Evolutionary conservation across 2,797 vertebrate species (phyloP).

Genomic region (Rhinella marina): DNA sequence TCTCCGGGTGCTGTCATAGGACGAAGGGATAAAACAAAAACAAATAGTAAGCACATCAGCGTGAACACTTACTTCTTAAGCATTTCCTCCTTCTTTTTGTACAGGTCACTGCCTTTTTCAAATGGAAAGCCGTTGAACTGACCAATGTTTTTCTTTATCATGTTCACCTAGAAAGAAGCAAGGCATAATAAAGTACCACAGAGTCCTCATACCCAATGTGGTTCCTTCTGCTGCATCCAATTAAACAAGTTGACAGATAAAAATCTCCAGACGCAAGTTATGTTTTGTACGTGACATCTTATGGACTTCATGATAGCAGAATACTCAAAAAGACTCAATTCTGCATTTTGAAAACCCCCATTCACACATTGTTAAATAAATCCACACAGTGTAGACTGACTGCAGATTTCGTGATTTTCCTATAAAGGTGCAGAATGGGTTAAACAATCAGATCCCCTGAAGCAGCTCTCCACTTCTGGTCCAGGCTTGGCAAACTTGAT

Average conservation of each 20-base stretch:
- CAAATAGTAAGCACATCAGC: not conserved
- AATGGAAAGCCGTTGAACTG: conserved; percentile 93
- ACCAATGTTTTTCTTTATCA: conserved; percentile 89
- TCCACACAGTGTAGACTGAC: too few relatives aligned
- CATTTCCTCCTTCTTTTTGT: conserved; percentile 88
- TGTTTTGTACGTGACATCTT: not conserved
- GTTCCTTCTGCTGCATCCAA: not conserved
- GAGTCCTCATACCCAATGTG: not conserved
- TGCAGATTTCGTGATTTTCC: too few relatives aligned
- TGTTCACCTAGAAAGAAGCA: conserved; percentile 71
- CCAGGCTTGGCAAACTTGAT: too few relatives aligned
- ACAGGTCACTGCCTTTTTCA: conserved; percentile 85
- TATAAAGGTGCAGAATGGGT: too few relatives aligned
- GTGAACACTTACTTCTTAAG: conserved; percentile 82
- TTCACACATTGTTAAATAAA: too few relatives aligned
- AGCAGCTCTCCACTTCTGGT: too few relatives aligned
- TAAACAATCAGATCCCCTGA: too few relatives aligned
- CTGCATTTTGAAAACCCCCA: too few relatives aligned
- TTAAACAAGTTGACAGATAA: not conserved
- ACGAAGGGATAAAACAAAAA: too few relatives aligned
- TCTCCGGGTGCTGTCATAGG: too few relatives aligned
- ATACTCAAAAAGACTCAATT: not conserved
- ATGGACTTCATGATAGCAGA: too few relatives aligned
- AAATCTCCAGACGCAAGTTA: not conserved
- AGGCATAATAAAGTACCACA: not conserved